Base-by-base conservation (phyloP, 2,113 vertebrate genomes). In the Archilochus colubris region DNA sequence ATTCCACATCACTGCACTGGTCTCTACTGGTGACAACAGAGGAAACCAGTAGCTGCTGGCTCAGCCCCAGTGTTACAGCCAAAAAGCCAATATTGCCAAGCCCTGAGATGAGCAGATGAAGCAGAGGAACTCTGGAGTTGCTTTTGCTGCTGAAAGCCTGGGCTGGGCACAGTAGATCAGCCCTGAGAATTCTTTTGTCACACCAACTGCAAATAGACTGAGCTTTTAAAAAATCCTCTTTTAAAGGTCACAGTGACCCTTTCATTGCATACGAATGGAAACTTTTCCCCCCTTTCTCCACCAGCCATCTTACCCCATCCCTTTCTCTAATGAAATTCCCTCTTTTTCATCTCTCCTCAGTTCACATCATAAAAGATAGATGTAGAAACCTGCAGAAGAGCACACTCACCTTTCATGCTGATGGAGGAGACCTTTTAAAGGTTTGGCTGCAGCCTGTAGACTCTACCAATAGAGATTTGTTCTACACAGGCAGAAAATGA, bases 171-270 rank as follows among this genome's bases (percentile, higher is more conserved):
- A 95, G 84, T 30, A 96, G 96, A 97, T 95, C 77, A 96, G 63
- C 77, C 92, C 87, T 91, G 89, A 69, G 90, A 96, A 95, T 55
- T 81, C 79, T 77, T 75, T 88, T 82, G 76, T 91, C 43, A 3
- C 69, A 61, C 27, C 83, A 95, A 96, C 92, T 91, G 61, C 76
- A 90, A 95, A 82, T 64, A 82, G 55, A 93, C 7, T 50, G 73
- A 96, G 58, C 61, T 93, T 93, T 94, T 90, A 86, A 92, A 92
- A 93, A 93, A 92, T 25, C 12, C 30, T 44, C 15, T 53, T 93
- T 90, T 95, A 94, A 95, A 97, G 95, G 95, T 72, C 87, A 46
- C 51, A 33, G 67, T 73, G 82, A 95, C 91, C 76, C 94, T 91
- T 83, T 78, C 79, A 58, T 53, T 44, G 53, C 69, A 87, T 86